Conservation (phyloP, 2,113 vertebrate genomes). For the Varanus komodoensis region DNA sequence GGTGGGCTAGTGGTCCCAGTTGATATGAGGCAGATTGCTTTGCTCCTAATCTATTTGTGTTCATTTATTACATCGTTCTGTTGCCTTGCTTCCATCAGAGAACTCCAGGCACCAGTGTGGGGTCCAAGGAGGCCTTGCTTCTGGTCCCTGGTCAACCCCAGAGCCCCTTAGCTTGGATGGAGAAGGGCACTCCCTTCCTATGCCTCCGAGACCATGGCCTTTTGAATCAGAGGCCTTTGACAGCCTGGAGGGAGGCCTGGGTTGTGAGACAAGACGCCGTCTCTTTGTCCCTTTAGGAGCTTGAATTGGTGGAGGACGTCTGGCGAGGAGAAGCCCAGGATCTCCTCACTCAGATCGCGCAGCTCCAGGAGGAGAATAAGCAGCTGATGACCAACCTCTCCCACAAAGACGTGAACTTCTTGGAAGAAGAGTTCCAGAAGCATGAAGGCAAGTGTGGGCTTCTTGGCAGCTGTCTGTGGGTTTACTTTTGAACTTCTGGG, state of each 20-base stretch:
- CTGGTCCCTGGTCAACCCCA: too few species aligned
- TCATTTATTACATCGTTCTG: background rate
- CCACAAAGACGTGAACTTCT: constrained; percentile 80
- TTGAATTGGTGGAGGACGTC: constrained; percentile 92
- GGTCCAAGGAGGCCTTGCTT: background rate
- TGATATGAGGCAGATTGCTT: background rate
- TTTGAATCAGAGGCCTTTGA: background rate
- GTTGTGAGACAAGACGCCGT: constrained; percentile 32
- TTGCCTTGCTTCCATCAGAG: background rate
- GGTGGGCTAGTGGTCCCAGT: background rate
- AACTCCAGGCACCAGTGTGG: background rate
- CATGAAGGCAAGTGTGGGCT: constrained; percentile 83
- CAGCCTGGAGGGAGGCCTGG: background rate
- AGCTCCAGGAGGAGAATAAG: constrained; percentile 91
- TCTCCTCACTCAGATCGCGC: constrained; percentile 88
- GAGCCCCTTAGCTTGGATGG: background rate
- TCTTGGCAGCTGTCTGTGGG: too few species aligned
- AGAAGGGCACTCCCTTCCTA: background rate
- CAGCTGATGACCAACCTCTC: constrained; percentile 86
- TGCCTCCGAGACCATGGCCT: too few species aligned
- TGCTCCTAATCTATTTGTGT: background rate
- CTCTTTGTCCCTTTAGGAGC: constrained; percentile 77
- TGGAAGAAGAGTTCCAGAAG: constrained; percentile 90
- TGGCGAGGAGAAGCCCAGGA: constrained; percentile 95
- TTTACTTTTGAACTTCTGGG: too few species aligned